Base-by-base conservation (phyloP, 2,888 invertebrate species). In the Eumacrocentrus americanus region DNA sequence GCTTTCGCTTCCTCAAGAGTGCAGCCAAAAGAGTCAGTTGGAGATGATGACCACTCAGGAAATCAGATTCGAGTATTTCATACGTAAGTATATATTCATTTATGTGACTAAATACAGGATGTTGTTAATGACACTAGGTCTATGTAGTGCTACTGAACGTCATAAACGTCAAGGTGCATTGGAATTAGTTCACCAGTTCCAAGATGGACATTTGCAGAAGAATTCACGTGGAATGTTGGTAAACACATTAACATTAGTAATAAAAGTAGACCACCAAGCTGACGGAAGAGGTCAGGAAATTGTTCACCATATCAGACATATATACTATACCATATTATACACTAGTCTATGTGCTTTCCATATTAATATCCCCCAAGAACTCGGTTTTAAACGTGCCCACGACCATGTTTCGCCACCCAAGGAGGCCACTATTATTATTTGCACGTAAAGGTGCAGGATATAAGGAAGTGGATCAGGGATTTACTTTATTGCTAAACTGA, bases 1-100 rank as follows among this genome's bases (percentile, higher is more conserved):
- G 64, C 72, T 70, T 69, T 71, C 69, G 67, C 73, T 74, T 69
- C 64, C 70, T 68, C 67, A 59, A 60, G 55, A 54, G 44, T n/a
- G 23, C 3, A 53, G 4, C 1, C 20, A 29, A 9, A 40, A 25
- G 58, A 29, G 9, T 29, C 29, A n/a, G n/a, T n/a, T 9, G 29
- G 29, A 4, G 29, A 29, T 29, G 29, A 29, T 29, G 29, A 20
- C 18, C 22, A 11, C 6, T n/a, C n/a, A n/a, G n/a, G n/a, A n/a
- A n/a, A n/a, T n/a, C n/a, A n/a, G n/a, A n/a, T n/a, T n/a, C n/a
- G n/a, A n/a, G n/a, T n/a, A n/a, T n/a, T n/a, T n/a, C n/a, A n/a
- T n/a, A n/a, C n/a, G n/a, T n/a, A n/a, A n/a, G n/a, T n/a, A n/a
- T n/a, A n/a, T n/a, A n/a, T n/a, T n/a, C n/a, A n/a, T n/a, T n/a